Conservation (phyloP, 2,113 vertebrate genomes). For the Cyanistes caeruleus region DNA sequence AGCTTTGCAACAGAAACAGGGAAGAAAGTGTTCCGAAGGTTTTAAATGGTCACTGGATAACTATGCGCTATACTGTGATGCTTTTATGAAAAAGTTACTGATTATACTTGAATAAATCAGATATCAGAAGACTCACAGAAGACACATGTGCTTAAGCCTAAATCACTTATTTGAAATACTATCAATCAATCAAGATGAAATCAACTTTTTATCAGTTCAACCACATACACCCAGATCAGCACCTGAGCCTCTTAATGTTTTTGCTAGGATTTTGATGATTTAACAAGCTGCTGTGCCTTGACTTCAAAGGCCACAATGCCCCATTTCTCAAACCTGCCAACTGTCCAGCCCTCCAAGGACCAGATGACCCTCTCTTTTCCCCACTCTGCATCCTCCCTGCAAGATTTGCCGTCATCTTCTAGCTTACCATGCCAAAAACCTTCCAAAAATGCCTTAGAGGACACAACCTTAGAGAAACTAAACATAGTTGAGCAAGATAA, state of each 20-base stretch:
- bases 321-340: background rate
- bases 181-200: background rate
- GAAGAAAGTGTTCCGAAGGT: background rate
- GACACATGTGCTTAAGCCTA: background rate
- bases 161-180: background rate
- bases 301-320: background rate
- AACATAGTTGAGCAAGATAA: background rate
- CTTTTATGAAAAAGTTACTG: background rate
- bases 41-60: background rate
- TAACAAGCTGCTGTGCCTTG: background rate
- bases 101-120: background rate
- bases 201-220: background rate
- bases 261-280: background rate
- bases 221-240: background rate
- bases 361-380: background rate
- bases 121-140: background rate
- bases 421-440: background rate
- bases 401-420: background rate
- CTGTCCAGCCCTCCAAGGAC: background rate
- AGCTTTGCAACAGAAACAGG: background rate
- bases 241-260: background rate
- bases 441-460: background rate
- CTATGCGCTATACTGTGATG: background rate
- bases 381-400: accelerated
- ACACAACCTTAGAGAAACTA: background rate